phyloP scores from a whole-genome alignment of 1,140 invertebrate species.

The Leguminivora glycinivorella region DNA sequence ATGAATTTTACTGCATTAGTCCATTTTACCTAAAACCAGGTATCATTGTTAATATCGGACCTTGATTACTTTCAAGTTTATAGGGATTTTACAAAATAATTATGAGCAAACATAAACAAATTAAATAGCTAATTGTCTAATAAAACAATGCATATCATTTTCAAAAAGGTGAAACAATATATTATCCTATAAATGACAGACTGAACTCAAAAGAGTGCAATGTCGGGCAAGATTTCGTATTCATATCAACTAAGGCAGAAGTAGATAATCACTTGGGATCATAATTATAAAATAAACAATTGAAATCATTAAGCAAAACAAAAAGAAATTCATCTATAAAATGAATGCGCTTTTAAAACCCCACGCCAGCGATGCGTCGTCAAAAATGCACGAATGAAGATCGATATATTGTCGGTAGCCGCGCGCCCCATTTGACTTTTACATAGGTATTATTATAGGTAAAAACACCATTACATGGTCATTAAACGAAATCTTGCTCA shows the following conservation, averaged over 20 bases:
- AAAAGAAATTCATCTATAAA: too few species aligned
- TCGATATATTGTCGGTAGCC: too few species aligned
- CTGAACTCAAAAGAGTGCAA: not conserved
- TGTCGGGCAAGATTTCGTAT: too few species aligned
- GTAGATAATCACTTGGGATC: not conserved
- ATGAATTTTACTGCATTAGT: slow-evolving; percentile 48
- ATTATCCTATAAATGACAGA: not conserved
- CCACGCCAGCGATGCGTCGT: too few species aligned
- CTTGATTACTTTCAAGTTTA: slow-evolving; percentile 6
- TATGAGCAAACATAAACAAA: not conserved
- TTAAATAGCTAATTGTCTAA: not conserved
- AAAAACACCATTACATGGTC: not conserved
- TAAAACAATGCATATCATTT: not conserved
- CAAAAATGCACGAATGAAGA: too few species aligned
- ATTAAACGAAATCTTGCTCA: not conserved
- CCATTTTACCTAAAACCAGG: slow-evolving; percentile 69
- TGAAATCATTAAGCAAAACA: too few species aligned
- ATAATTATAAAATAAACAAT: too few species aligned
- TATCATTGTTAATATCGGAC: slow-evolving; percentile 28
- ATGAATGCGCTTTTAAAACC: too few species aligned
- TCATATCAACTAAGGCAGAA: too few species aligned
- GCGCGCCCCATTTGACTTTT: too few species aligned
- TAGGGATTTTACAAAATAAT: slow-evolving; percentile 2
- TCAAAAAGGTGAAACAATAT: not conserved
- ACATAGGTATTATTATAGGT: too few species aligned